A percentile compares a stretch with the other conserved stretches of the same genome.
These are phyloP conservation scores for Megaceryle maxima DNA, from an alignment of 2,113 vertebrate genomes.

Conservation along the genomic window DNA sequence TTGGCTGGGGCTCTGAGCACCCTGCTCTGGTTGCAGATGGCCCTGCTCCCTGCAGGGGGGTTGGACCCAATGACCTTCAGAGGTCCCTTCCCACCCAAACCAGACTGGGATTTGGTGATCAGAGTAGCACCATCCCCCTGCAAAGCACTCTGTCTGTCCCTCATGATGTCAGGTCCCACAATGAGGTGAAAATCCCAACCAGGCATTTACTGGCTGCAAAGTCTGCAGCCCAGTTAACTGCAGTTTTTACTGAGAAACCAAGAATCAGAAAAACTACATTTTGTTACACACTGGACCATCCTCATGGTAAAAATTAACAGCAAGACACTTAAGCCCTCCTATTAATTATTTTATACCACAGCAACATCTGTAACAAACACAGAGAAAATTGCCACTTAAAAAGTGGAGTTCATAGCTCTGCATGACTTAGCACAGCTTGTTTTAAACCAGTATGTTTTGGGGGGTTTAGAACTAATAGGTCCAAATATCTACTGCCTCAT, in stretches of 20 bases:
- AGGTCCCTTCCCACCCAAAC: too few species aligned
- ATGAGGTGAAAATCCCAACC: not conserved
- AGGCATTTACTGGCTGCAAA: not conserved
- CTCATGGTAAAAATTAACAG: not conserved
- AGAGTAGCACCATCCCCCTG: not conserved
- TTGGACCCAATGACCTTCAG: too few species aligned
- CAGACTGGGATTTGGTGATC: not conserved
- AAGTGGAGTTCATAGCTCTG: not conserved
- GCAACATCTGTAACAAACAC: not conserved
- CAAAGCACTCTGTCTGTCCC: not conserved
- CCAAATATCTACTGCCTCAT: not conserved
- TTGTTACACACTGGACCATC: not conserved
- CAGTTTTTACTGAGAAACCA: not conserved
- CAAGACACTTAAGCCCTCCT: not conserved
- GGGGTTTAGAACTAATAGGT: not conserved
- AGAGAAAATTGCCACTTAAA: not conserved
- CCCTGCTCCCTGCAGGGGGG: not conserved
- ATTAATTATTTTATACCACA: not conserved
- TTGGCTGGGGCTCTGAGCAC: not conserved
- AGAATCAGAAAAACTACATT: not conserved
- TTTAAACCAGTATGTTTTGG: not conserved
- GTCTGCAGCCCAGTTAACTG: not conserved
- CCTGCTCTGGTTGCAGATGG: not conserved
- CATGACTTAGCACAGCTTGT: not conserved
- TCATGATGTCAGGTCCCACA: not conserved